Conservation (phyloP, 1,140 invertebrate genomes). For the Adelges cooleyi region DNA sequence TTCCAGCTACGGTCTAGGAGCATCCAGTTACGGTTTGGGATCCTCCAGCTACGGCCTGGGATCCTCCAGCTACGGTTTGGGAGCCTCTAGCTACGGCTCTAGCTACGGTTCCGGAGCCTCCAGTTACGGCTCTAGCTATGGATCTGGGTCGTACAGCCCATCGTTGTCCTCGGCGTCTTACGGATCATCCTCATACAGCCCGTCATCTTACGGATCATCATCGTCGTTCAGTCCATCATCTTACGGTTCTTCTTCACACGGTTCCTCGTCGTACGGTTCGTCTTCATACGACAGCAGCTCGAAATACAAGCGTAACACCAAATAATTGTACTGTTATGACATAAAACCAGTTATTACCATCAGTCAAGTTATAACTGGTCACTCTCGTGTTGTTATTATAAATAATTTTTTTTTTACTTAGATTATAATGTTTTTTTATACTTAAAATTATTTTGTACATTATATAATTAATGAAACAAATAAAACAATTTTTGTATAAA, state of each 20-base stretch:
- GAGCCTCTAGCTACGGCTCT: not conserved
- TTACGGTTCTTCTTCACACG: not conserved
- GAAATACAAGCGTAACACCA: slow-evolving; percentile 8
- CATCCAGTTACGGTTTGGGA: not conserved
- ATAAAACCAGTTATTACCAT: not conserved
- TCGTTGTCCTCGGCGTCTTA: not conserved
- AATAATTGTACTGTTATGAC: not conserved
- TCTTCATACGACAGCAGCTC: not conserved
- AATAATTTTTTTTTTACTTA: slow-evolving; percentile 9
- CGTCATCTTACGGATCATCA: not conserved
- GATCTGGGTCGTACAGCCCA: not conserved
- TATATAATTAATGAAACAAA: too few relatives aligned
- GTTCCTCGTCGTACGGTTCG: not conserved
- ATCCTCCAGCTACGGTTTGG: not conserved
- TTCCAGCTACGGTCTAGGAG: not conserved
- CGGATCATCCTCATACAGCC: not conserved
- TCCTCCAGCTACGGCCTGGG: not conserved
- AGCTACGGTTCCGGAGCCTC: not conserved
- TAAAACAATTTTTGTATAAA: not conserved
- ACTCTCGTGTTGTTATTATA: not conserved
- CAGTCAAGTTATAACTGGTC: not conserved
- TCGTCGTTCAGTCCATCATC: not conserved
- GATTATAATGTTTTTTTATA: not conserved
- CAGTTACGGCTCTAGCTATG: too few relatives aligned
- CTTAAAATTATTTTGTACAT: slow-evolving; percentile 9